Evolutionary conservation across 2,113 vertebrate genomes (phyloP).

Genomic region (Rafetus swinhoei): DNA sequence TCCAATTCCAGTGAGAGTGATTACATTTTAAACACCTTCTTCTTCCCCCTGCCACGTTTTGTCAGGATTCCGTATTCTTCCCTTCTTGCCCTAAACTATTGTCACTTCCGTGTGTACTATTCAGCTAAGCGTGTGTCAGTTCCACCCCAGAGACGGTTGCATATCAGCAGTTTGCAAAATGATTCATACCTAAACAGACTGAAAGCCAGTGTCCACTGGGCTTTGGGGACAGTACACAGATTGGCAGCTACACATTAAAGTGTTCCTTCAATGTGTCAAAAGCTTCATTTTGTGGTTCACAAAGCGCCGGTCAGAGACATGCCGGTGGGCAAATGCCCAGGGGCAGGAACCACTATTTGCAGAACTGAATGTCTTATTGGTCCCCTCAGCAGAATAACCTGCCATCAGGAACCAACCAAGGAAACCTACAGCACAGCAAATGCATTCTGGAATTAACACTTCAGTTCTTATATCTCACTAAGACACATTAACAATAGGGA

Average conservation of each 20-base stretch:
- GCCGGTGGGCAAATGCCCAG: background rate
- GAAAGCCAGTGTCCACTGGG: background rate
- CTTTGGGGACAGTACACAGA: background rate
- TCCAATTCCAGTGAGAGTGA: too few relatives aligned
- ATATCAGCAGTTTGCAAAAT: background rate
- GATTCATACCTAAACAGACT: background rate
- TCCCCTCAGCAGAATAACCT: background rate
- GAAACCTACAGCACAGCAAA: background rate
- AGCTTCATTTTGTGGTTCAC: background rate
- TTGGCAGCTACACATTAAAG: background rate
- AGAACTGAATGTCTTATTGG: background rate
- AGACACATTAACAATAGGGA: background rate
- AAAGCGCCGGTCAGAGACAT: background rate
- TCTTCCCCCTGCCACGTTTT: too few relatives aligned
- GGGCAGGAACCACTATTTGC: background rate
- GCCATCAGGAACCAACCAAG: background rate
- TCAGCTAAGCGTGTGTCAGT: background rate
- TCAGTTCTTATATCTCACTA: background rate
- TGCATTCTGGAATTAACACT: background rate
- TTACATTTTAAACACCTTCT: too few relatives aligned
- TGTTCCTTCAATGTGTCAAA: background rate
- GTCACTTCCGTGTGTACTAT: background rate
- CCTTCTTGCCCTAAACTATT: too few relatives aligned
- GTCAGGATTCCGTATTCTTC: too few relatives aligned
- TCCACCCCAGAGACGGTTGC: background rate